A percentile compares a stretch with the other conserved stretches of the same genome.
Conservation (phyloP, 2,113 vertebrate species). For the Rhinopomastus cyanomelas region DNA sequence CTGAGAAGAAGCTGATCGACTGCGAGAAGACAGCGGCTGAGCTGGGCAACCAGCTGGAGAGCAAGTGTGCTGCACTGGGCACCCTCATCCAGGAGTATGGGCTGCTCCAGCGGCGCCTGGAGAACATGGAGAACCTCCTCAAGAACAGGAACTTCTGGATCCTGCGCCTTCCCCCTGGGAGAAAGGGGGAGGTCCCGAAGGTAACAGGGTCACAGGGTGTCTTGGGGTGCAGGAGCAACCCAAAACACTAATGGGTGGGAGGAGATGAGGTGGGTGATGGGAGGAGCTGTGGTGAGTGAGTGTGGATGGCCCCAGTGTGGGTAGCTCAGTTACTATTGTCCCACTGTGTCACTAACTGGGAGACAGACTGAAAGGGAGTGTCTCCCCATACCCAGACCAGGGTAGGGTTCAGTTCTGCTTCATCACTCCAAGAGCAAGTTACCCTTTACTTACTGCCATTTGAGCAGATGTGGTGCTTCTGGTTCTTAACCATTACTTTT, state of each 20-base stretch:
- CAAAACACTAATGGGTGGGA: neutral
- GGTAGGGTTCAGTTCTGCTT: neutral
- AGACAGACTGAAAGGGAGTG: neutral
- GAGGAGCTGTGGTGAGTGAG: neutral
- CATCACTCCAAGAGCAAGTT: fast-evolving
- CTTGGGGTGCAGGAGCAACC: neutral
- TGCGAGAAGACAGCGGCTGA: constrained; percentile 71
- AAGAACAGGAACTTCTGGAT: constrained; percentile 78
- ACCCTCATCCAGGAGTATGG: constrained; percentile 79
- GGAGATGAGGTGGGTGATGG: neutral
- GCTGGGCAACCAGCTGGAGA: constrained; percentile 73
- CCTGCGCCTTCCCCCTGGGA: constrained; percentile 70
- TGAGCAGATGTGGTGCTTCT: neutral
- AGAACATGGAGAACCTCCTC: constrained; percentile 78
- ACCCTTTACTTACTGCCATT: neutral
- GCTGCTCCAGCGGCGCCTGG: constrained; percentile 72
- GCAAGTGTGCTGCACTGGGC: constrained; percentile 72
- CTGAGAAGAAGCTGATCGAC: constrained; percentile 74
- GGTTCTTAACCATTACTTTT: neutral
- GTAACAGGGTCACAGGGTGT: constrained; percentile 26
- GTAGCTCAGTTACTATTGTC: fast-evolving
- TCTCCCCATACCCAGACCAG: neutral
- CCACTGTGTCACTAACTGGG: fast-evolving
- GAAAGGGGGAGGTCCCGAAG: constrained; percentile 72
- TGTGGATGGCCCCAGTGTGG: fast-evolving